phyloP scores from a whole-genome alignment of 2,113 vertebrate species.

The Patagioenas fasciata region DNA sequence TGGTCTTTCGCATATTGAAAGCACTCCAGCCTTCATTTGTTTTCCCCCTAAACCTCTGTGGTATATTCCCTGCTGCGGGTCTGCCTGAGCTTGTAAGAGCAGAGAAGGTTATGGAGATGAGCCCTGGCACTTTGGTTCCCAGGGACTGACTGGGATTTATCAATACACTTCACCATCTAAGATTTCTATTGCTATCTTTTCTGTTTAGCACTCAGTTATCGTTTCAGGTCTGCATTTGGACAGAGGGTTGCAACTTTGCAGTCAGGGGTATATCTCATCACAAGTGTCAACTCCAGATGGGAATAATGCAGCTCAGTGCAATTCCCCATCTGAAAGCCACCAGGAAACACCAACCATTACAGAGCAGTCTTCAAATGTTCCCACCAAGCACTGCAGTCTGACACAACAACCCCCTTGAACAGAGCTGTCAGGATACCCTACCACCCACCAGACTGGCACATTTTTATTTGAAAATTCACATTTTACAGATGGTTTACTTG shows the following conservation, averaged over 20 bases:
- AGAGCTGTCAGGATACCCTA: background rate
- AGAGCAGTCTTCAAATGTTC: background rate
- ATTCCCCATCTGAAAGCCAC: background rate
- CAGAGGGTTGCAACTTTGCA: background rate
- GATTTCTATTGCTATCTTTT: background rate
- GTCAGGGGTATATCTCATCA: background rate
- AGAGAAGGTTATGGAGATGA: background rate
- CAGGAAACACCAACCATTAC: background rate
- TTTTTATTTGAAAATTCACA: background rate
- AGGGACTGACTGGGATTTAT: background rate
- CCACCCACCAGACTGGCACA: background rate
- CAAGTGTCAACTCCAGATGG: background rate
- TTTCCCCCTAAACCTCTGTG: background rate
- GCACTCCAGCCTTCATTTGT: background rate
- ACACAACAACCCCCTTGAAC: background rate
- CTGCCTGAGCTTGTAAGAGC: background rate
- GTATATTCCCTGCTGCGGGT: background rate
- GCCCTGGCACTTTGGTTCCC: background rate
- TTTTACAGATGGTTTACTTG: background rate
- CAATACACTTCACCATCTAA: background rate
- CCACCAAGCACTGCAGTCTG: too few relatives aligned
- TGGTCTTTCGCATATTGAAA: background rate
- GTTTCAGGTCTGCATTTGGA: background rate
- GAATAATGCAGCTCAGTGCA: background rate
- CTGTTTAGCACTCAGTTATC: background rate